Percentiles rank a stretch among this genome's conserved stretches.
These are phyloP conservation scores for Ceratosolen fusciceps DNA, from an alignment of 1,140 invertebrate species.

Conservation along the genomic window DNA sequence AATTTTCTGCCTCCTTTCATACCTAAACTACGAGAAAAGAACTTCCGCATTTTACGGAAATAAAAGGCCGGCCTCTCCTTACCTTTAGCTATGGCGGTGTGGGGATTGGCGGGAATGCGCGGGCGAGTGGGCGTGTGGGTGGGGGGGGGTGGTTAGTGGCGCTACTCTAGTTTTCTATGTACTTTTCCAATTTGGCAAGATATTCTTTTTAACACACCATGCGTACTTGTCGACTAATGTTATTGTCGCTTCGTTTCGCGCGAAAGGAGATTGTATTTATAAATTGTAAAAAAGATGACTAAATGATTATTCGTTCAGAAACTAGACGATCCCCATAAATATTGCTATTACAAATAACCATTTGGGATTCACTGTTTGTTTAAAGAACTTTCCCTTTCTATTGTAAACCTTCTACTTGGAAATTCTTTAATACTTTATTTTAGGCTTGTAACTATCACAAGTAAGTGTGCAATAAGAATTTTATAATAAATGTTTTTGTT, in stretches of 20 bases:
- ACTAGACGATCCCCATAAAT: slow-evolving; percentile 10
- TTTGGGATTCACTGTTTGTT: not conserved
- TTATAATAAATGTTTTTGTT: slow-evolving; percentile 38
- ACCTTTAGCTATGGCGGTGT: too few relatives aligned
- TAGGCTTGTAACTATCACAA: slow-evolving; percentile 34
- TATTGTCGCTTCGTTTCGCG: too few relatives aligned
- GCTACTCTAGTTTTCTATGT: not conserved
- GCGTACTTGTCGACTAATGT: not conserved
- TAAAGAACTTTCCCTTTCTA: not conserved
- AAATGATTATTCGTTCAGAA: not conserved
- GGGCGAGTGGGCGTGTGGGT: too few relatives aligned
- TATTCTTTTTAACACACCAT: not conserved
- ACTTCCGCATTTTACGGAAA: too few relatives aligned
- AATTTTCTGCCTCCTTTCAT: not conserved
- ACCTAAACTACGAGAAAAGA: not conserved
- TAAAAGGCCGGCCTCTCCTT: not conserved
- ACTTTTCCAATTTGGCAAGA: not conserved
- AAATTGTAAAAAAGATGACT: too few relatives aligned
- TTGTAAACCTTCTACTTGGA: slow-evolving; percentile 16
- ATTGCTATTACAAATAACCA: not conserved
- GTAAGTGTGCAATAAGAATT: slow-evolving; percentile 61
- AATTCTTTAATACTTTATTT: slow-evolving; percentile 15
- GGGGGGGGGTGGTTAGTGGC: not conserved
- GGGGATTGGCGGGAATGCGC: too few relatives aligned
- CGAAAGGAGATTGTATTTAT: not conserved